These are phyloP conservation scores for Hydrolagus affinis DNA, from an alignment of 2,113 vertebrate genomes.

Conservation along the genomic window DNA sequence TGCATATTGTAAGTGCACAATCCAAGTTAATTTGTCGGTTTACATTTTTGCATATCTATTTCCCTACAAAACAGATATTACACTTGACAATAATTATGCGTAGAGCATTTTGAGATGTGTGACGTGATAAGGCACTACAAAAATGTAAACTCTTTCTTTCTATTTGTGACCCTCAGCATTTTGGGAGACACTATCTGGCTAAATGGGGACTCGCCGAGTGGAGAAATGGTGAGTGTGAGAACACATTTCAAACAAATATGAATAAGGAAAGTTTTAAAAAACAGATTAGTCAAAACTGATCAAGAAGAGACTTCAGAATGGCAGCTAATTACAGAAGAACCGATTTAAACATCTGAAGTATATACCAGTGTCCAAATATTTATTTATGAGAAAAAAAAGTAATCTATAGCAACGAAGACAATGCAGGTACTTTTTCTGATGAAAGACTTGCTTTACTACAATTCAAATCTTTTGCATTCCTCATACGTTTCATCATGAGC, in stretches of 20 bases:
- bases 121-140: no score
- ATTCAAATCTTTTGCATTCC: background rate
- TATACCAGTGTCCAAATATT: no score
- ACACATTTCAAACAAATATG: background rate
- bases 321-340: background rate
- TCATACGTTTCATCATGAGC: background rate
- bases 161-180: background rate
- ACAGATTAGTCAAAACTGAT: background rate
- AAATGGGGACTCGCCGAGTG: background rate
- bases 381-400: background rate
- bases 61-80: no score
- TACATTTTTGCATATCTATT: no score
- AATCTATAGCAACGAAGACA: background rate
- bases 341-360: background rate
- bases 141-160: no score
- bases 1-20: no score
- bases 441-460: constrained; percentile 10
- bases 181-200: background rate
- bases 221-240: background rate
- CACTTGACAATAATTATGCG: no score
- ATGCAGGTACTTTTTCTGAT: background rate
- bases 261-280: background rate
- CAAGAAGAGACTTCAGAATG: background rate
- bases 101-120: no score
- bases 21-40: no score